Evolutionary conservation across 2,113 vertebrate genomes (phyloP).

Genomic region (Cynoglossus semilaevis): DNA sequence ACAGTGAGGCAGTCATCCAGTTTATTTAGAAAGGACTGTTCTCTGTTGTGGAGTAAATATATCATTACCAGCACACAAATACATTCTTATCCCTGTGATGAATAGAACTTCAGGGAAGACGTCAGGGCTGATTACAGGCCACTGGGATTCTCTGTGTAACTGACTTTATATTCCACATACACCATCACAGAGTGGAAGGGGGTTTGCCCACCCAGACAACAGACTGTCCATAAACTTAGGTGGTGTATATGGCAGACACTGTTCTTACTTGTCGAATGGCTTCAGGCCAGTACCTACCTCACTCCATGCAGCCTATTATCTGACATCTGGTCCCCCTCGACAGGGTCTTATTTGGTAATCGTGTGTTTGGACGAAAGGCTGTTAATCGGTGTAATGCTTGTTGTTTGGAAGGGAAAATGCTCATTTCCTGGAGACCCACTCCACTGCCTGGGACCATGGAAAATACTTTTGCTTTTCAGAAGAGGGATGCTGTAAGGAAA

Average conservation of each 20-base stretch:
- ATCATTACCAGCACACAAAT: neutral
- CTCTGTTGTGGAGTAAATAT: too few relatives aligned
- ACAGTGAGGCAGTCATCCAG: too few relatives aligned
- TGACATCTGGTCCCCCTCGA: slow-evolving; percentile 68
- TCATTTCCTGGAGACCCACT: slow-evolving; percentile 55
- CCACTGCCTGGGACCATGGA: slow-evolving; percentile 5
- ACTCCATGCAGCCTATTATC: slow-evolving; percentile 65
- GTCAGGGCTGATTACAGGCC: neutral
- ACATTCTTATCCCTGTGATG: neutral
- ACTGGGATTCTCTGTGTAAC: neutral
- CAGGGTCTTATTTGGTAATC: slow-evolving; percentile 64
- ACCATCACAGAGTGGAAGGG: neutral
- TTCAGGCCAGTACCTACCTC: slow-evolving; percentile 64
- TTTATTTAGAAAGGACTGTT: too few relatives aligned
- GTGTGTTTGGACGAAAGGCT: slow-evolving; percentile 66
- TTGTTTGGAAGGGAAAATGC: slow-evolving; percentile 54
- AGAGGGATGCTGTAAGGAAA: neutral
- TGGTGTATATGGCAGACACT: slow-evolving; percentile 59
- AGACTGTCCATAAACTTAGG: slow-evolving; percentile 49
- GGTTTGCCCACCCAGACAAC: slow-evolving; percentile 44
- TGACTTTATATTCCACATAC: slow-evolving; percentile 15
- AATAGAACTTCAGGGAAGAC: neutral
- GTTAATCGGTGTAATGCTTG: slow-evolving; percentile 68
- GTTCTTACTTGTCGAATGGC: slow-evolving; percentile 67
- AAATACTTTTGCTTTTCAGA: slow-evolving; percentile 5